These are phyloP conservation scores for Notothenia coriiceps DNA, from an alignment of 2,113 vertebrate species.

Conservation along the genomic window DNA sequence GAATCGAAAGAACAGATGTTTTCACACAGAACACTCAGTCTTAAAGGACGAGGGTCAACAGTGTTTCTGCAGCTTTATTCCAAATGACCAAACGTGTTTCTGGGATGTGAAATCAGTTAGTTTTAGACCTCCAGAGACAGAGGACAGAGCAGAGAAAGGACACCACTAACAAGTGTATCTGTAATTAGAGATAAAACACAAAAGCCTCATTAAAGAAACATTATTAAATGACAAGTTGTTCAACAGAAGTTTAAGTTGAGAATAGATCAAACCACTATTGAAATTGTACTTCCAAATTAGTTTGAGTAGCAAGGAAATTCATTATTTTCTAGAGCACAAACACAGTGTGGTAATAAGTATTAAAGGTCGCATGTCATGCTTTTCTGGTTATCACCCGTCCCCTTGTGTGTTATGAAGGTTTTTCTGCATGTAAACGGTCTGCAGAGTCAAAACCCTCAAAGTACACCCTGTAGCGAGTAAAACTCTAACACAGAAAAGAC, in stretches of 20 bases:
- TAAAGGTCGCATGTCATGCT: not conserved
- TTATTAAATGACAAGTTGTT: too few relatives aligned
- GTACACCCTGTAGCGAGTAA: too few relatives aligned
- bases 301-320: too few relatives aligned
- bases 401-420: too few relatives aligned
- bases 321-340: too few relatives aligned
- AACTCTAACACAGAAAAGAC: too few relatives aligned
- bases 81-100: conserved; percentile 4
- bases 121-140: not conserved
- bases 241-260: too few relatives aligned
- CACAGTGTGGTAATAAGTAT: not conserved
- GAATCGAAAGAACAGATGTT: not conserved
- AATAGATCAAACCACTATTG: too few relatives aligned
- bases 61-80: conserved; percentile 13
- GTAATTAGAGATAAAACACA: not conserved
- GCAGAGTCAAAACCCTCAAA: too few relatives aligned
- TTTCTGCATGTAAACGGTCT: too few relatives aligned
- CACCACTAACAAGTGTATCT: not conserved
- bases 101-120: not conserved
- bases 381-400: too few relatives aligned
- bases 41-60: not conserved
- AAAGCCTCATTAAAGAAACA: not conserved
- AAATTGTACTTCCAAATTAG: too few relatives aligned
- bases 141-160: not conserved
- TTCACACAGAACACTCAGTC: not conserved